phyloP scores from a whole-genome alignment of 53 echinoderm and acorn worm genomes.

The Glandiceps talaboti region DNA sequence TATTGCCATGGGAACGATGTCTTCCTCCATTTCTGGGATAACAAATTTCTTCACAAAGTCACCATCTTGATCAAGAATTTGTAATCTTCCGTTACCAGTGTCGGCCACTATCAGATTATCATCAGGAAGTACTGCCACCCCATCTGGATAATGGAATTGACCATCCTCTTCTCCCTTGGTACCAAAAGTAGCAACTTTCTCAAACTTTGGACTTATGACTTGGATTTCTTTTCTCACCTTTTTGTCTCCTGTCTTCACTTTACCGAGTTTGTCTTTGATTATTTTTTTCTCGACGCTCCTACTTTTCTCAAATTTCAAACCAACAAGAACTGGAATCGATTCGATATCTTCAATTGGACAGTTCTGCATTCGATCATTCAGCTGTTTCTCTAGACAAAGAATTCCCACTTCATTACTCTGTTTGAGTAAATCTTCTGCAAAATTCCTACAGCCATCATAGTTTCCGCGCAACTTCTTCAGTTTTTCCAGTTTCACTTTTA shows the following conservation, averaged over 20 bases:
- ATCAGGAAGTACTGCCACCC: not conserved
- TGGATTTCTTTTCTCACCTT: not conserved
- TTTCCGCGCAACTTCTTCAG: not conserved
- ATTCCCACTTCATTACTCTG: not conserved
- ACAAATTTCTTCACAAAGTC: not conserved
- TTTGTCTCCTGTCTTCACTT: not conserved
- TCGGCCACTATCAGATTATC: slow-evolving; percentile 7
- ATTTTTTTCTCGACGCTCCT: not conserved
- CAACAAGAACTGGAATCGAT: not conserved
- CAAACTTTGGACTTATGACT: not conserved
- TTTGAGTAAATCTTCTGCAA: not conserved
- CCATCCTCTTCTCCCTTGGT: slow-evolving; percentile 1
- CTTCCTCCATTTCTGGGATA: not conserved
- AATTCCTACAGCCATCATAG: not conserved
- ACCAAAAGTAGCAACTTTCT: not conserved
- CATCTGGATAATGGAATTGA: slow-evolving; percentile 1
- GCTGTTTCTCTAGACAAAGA: not conserved
- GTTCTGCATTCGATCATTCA: not conserved
- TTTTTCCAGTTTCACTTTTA: not conserved
- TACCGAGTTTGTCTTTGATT: not conserved
- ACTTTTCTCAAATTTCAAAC: not conserved
- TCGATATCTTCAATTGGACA: not conserved
- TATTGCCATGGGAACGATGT: not conserved
- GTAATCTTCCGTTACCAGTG: slow-evolving; percentile 5
- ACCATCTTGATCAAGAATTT: slow-evolving; percentile 2